Evolutionary conservation across 2,888 invertebrate genomes (phyloP).

Genomic region (Scrobipalpa costella): DNA sequence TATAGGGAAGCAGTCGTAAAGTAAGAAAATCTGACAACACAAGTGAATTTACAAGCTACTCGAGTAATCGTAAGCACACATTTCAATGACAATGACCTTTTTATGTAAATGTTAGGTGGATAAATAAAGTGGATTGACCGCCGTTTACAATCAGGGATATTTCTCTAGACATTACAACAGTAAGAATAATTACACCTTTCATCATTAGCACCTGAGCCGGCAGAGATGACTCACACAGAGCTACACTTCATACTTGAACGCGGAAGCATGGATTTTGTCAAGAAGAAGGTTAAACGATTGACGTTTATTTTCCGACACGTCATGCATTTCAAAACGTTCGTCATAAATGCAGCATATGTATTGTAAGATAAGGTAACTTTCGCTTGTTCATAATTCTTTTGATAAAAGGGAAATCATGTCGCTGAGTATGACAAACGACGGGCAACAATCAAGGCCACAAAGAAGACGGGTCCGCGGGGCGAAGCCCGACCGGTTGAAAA

Average conservation of each 20-base stretch:
- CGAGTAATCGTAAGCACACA: conserved; percentile 23
- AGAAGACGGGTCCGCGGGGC: conserved; percentile 40
- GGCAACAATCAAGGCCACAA: conserved; percentile 61
- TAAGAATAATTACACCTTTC: conserved; percentile 42
- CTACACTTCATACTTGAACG: conserved; percentile 44
- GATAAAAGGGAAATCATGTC: conserved; percentile 70
- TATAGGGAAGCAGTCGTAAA: conserved; percentile 44
- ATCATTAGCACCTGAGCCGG: conserved; percentile 51
- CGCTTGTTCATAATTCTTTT: conserved; percentile 64
- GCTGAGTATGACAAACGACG: conserved; percentile 55
- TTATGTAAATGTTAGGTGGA: conserved; percentile 30
- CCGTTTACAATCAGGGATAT: conserved; percentile 17
- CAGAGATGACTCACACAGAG: conserved; percentile 45
- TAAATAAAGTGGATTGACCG: conserved; percentile 30
- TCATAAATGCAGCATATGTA: conserved; percentile 46
- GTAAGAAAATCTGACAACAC: conserved; percentile 3
- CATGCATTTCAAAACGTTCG: conserved; percentile 37
- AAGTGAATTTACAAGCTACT: conserved; percentile 15
- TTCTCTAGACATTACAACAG: conserved; percentile 31
- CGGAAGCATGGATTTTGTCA: conserved; percentile 51
- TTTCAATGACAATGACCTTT: conserved; percentile 27
- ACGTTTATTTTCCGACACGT: conserved; percentile 49
- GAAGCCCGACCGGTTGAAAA: conserved; percentile 58
- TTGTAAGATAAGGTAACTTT: conserved; percentile 53
- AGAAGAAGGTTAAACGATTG: conserved; percentile 55